Evolutionary conservation across 1,140 invertebrate species (phyloP).

Genomic region (Dendrolimus punctatus): DNA sequence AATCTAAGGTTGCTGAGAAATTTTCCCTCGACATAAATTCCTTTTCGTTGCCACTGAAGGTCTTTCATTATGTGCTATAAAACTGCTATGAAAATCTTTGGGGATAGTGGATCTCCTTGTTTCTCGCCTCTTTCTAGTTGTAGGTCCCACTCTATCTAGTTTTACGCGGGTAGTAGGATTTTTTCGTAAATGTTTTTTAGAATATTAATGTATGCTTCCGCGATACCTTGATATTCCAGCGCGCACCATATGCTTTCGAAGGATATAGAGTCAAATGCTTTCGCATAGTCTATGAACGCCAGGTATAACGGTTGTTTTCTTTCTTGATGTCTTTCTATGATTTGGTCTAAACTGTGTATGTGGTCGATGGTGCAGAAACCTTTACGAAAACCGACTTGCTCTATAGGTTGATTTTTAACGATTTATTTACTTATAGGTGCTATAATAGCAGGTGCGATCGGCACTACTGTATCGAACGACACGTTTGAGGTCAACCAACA

Average conservation of each 20-base stretch:
- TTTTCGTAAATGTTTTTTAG: constrained; percentile 14
- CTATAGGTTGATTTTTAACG: constrained; percentile 17
- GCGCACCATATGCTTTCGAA: constrained; percentile 14
- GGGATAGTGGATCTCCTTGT: constrained; percentile 20
- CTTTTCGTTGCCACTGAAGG: constrained; percentile 8
- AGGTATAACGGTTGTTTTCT: constrained; percentile 9
- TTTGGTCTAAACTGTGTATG: constrained; percentile 14
- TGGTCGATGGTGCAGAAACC: constrained; percentile 14
- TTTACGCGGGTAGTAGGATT: constrained; percentile 13
- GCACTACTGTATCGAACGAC: no score
- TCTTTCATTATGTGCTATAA: constrained; percentile 11
- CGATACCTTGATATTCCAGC: constrained; percentile 8
- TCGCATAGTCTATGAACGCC: constrained; percentile 15
- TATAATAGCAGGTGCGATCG: no score
- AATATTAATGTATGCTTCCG: constrained; percentile 10
- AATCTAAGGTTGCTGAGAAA: constrained; percentile 12
- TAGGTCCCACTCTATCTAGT: constrained; percentile 13
- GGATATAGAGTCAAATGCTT: constrained; percentile 18
- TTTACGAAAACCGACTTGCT: constrained; percentile 10
- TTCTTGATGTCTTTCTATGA: constrained; percentile 20
- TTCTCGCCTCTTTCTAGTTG: constrained; percentile 17
- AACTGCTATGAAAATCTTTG: constrained; percentile 17
- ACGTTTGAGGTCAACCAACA: no score
- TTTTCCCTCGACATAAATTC: constrained; percentile 7
- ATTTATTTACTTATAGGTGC: no score